Evolutionary conservation across 2,888 invertebrate genomes (phyloP), one percentile per base, ranked within the genome.

Genomic region (Hydrotaea cyrtoneurina): DNA sequence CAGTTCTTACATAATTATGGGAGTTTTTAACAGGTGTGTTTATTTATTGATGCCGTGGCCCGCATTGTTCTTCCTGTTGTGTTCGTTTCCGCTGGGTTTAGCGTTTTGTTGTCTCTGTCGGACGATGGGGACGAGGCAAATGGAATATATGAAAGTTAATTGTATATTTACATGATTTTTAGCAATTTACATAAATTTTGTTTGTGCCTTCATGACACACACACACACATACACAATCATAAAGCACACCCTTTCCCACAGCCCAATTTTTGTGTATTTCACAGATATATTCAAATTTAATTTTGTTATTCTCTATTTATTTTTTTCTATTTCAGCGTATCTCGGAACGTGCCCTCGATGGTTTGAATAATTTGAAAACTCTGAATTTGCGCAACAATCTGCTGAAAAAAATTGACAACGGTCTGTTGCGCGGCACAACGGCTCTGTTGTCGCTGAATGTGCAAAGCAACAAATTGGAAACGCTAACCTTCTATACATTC

Each of bases 381-480:
- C 93, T 97, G 87, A 94, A 94, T 89, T 94, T 97, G 80, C 95
- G 95, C 89, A 95, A 96, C 89, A 97, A 97, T 93, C 94, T 95
- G 89, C 94, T 97, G 78, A 94, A 94, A 71, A 93, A 94, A 62
- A 94, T 97, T 86, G 95, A 96, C 83, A 94, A 95, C 53, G 95
- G 95, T 53, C 93, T 96, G 85, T 94, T 97, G 86, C 94, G 94
- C 86, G 96, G 95, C n/a, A 95, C 96, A 15, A 94, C 95, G 50
- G 95, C 95, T 2, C 93, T 97, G 26, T 94, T 94, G 89, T 95
- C 95, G 87, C 93, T 97, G 89, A 96, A 97, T 92, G 93, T 97
- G 87, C 94, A 96, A 90, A 94, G 95, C 86, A 97, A 97, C 92
- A 93, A 94, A 88, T 94, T 97, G 89, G 95, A 95, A 91, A 96